Conservation (phyloP, 2,797 vertebrate species). For the Bovichtus variegatus region DNA sequence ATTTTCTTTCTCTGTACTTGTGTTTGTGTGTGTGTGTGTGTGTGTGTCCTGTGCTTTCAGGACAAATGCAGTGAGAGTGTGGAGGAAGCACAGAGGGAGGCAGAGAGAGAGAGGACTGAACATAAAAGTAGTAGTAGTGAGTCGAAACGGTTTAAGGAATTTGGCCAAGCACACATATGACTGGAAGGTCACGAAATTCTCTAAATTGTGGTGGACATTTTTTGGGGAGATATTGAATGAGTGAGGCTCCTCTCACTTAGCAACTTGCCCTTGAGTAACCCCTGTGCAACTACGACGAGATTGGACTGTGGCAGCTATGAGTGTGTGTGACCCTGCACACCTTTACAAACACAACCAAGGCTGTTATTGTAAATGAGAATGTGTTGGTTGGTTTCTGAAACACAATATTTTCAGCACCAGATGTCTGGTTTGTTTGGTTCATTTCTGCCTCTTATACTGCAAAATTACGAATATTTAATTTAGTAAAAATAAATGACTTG, state of each 20-base stretch:
- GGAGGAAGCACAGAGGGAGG: slow-evolving; percentile 31
- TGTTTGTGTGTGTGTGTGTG: slow-evolving; percentile 4
- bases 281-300: slow-evolving; percentile 21
- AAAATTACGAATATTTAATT: slow-evolving; percentile 24
- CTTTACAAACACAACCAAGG: slow-evolving; percentile 15
- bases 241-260: slow-evolving; percentile 3
- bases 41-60: slow-evolving; percentile 43
- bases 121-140: slow-evolving; percentile 40
- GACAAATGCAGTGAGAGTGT: slow-evolving; percentile 43
- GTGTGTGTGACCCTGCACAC: not conserved
- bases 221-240: slow-evolving; percentile 29
- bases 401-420: slow-evolving; percentile 13
- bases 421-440: slow-evolving; percentile 18
- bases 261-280: slow-evolving; percentile 31
- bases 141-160: slow-evolving; percentile 30
- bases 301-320: not conserved
- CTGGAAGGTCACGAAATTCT: slow-evolving; percentile 32
- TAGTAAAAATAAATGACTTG: slow-evolving; percentile 6
- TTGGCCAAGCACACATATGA: slow-evolving; percentile 2
- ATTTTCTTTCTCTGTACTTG: slow-evolving; percentile 60
- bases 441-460: slow-evolving; percentile 16
- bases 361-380: slow-evolving; percentile 19
- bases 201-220: slow-evolving; percentile 21
- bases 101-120: slow-evolving; percentile 11
- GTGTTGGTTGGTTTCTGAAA: slow-evolving; percentile 19